Evolutionary conservation across 2,888 invertebrate genomes (phyloP).

Genomic region (Paralinhomoeus sp.): DNA sequence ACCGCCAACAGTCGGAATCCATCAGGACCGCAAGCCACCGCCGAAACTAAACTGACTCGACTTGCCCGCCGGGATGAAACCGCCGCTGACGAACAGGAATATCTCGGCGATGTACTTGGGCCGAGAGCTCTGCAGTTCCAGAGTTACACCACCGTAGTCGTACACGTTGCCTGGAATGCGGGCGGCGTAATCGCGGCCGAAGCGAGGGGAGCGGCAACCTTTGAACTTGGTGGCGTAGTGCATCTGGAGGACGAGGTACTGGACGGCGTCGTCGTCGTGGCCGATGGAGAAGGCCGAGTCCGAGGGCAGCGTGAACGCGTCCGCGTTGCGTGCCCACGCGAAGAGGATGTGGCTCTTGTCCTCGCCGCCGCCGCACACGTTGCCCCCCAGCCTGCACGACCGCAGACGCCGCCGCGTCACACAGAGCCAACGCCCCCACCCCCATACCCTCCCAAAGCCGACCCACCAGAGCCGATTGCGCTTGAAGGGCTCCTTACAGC

Average conservation of each 20-base stretch:
- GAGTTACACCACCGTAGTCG: conserved; percentile 29
- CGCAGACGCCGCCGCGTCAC: no score
- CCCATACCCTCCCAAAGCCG: no score
- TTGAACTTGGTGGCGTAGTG: conserved; percentile 31
- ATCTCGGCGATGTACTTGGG: conserved; percentile 27
- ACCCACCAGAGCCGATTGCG: neutral
- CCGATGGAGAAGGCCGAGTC: conserved; percentile 37
- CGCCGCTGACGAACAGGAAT: conserved; percentile 23
- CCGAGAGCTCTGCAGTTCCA: conserved; percentile 16
- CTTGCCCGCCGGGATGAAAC: conserved; percentile 25
- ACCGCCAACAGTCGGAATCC: no score
- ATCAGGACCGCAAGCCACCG: no score
- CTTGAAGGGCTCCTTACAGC: conserved; percentile 35
- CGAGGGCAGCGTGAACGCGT: conserved; percentile 32
- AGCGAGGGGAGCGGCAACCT: conserved; percentile 7
- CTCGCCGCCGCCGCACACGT: conserved; percentile 42
- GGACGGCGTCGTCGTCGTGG: conserved; percentile 29
- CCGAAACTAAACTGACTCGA: no score
- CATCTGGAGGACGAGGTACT: conserved; percentile 36
- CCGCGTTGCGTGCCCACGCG: conserved; percentile 41
- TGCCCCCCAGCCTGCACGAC: conserved; percentile 38
- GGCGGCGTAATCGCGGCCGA: no score
- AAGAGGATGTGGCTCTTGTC: conserved; percentile 32
- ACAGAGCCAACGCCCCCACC: no score
- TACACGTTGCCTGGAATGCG: conserved; percentile 24